A percentile compares a stretch with the other conserved stretches of the same genome.
These are phyloP conservation scores for Thaumatotibia leucotreta DNA, from an alignment of 1,140 invertebrate species.

Conservation along the genomic window DNA sequence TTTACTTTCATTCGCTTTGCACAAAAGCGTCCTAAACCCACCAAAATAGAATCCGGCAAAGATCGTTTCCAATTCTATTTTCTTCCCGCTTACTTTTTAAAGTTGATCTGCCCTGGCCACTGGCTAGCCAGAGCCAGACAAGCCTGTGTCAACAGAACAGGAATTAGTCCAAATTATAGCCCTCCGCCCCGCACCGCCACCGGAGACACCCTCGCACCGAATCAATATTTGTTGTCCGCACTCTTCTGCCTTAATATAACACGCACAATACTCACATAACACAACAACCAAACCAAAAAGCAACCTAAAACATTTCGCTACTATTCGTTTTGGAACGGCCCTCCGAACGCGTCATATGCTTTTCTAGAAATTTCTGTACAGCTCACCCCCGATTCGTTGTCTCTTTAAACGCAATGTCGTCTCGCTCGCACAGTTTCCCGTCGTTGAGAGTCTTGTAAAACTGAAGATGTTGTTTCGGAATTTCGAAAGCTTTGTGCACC, in stretches of 20 bases:
- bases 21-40: background rate
- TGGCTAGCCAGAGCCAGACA: constrained; percentile 60
- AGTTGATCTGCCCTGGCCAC: constrained; percentile 50
- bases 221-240: constrained; percentile 76
- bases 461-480: constrained; percentile 11
- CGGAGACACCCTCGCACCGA: constrained; percentile 49
- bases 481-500: background rate
- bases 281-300: constrained; percentile 15
- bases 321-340: background rate
- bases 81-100: constrained; percentile 39
- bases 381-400: constrained; percentile 66
- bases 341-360: constrained; percentile 16
- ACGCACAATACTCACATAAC: constrained; percentile 65
- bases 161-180: constrained; percentile 76
- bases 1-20: no score
- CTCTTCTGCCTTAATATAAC: constrained; percentile 74
- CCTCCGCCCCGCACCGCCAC: constrained; percentile 33
- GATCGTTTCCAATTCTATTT: background rate
- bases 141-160: constrained; percentile 67
- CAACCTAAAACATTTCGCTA: constrained; percentile 14
- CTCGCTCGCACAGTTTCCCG: constrained; percentile 63
- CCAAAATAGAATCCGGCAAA: background rate
- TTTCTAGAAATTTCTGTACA: constrained; percentile 20
- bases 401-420: constrained; percentile 69
- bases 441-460: constrained; percentile 30